Base-by-base conservation (phyloP, 2,888 invertebrate species). In the Frankliniella fusca region DNA sequence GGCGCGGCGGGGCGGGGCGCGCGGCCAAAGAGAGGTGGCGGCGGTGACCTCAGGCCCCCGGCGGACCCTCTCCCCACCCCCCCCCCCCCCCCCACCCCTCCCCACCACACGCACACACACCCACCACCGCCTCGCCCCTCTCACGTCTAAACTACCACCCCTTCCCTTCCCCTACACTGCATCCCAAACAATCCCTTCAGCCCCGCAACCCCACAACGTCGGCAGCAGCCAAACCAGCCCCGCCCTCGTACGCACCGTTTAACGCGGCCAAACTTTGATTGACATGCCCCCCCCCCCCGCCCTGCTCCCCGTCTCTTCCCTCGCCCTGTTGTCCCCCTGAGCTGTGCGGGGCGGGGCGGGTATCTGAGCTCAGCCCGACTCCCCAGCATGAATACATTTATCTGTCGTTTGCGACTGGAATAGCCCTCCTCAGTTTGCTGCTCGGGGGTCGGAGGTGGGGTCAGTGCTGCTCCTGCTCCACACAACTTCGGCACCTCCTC, bases 251-350 rank as follows among this genome's bases (percentile, higher is more conserved):
- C 70, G 70, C 70, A 27, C 70, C 70, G 70, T 76, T 76, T 76
- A 76, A 76, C 70, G 70, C 70, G 70, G 70, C 70, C 23, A 76
- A 76, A 76, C 70, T 76, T 76, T 76, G 70, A 76, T 76, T 76
- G 70, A 76, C 70, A 76, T 27, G 70, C 70, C 70, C 27, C 70
- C 5, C 70, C 27, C 70, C 70, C 54, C 8, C 3, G 3, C 2
- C 54, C 61, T 18, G 61, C 18, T 70, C 70, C 54, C 54, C 54
- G 15, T 76, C 70, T 23, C 70, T 8, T 54, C 15, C 54, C 15
- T 20, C 15, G n/a, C n/a, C 38, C 38, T 5, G 38, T 38, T 38
- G 38, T 38, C 38, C 54, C 54, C 8, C 54, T 18, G 15, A 54
- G 61, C 61, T 15, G 61, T 11, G 61, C 61, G 20, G 61, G 15